Evolutionary conservation across 2,888 invertebrate genomes (phyloP).

Genomic region (Syrphus vitripennis): DNA sequence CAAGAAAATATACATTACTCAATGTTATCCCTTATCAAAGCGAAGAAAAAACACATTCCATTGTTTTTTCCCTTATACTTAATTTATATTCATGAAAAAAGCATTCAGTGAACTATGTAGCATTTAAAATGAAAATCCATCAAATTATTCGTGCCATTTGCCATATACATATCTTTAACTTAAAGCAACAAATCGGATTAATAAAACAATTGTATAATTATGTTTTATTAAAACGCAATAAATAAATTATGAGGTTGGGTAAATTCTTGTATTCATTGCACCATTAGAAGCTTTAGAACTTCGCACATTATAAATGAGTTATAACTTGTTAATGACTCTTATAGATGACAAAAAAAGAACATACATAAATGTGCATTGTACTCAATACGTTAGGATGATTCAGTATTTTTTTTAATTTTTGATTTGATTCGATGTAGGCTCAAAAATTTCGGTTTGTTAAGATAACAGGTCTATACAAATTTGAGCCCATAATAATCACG

Average conservation of each 20-base stretch:
- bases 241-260: neutral
- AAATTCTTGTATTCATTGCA: neutral
- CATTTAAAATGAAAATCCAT: neutral
- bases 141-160: neutral
- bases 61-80: neutral
- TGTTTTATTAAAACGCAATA: neutral
- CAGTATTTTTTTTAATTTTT: no score
- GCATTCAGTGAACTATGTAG: neutral
- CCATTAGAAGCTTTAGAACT: neutral
- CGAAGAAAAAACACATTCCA: neutral
- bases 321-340: neutral
- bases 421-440: no score
- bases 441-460: no score
- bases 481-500: no score
- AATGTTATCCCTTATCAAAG: neutral
- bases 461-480: no score
- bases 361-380: no score
- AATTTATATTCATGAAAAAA: neutral
- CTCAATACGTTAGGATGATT: no score
- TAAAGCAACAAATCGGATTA: neutral
- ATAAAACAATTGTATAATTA: neutral
- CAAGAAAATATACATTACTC: no score
- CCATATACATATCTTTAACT: neutral
- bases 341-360: neutral
- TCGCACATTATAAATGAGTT: neutral